Evolutionary conservation across 2,797 vertebrate species (phyloP).

Genomic region (Cetoscarus ocellatus): DNA sequence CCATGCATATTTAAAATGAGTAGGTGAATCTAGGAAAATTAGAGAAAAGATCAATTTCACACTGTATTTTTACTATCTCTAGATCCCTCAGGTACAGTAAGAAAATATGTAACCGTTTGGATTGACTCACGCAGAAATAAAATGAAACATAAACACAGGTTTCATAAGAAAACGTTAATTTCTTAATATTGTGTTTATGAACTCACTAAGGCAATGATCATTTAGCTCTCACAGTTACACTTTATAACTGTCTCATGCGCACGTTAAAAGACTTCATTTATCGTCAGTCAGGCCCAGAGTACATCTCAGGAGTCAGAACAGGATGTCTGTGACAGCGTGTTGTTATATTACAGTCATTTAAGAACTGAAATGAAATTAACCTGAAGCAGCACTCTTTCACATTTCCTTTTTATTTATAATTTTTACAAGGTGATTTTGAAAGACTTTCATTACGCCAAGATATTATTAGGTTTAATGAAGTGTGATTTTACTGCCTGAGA

Average conservation of each 20-base stretch:
- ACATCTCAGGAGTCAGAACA: slow-evolving; percentile 37
- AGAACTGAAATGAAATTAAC: slow-evolving; percentile 55
- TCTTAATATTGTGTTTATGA: slow-evolving; percentile 46
- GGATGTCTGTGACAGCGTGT: slow-evolving; percentile 29
- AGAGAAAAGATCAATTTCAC: slow-evolving; percentile 70
- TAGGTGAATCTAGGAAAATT: slow-evolving; percentile 75
- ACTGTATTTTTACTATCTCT: slow-evolving; percentile 53
- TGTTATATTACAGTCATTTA: slow-evolving; percentile 40
- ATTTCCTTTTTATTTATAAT: slow-evolving; percentile 47
- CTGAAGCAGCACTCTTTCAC: slow-evolving; percentile 2
- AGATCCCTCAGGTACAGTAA: slow-evolving; percentile 65
- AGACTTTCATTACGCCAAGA: slow-evolving; percentile 36
- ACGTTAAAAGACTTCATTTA: slow-evolving; percentile 54
- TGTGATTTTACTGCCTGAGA: slow-evolving; percentile 56
- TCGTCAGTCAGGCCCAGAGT: slow-evolving; percentile 45
- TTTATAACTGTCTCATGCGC: slow-evolving; percentile 48
- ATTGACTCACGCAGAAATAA: slow-evolving; percentile 53
- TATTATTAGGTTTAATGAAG: slow-evolving; percentile 35
- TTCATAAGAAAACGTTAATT: slow-evolving; percentile 51
- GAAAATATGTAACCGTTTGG: slow-evolving; percentile 62
- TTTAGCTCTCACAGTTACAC: slow-evolving; percentile 41
- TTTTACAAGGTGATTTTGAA: slow-evolving; percentile 52
- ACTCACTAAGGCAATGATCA: slow-evolving; percentile 49
- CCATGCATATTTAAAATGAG: slow-evolving; percentile 66
- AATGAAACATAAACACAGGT: slow-evolving; percentile 52